Evolutionary conservation across 2,888 invertebrate genomes (phyloP), one percentile per base, ranked within the genome.

Genomic region (Priocnemis perturbator): DNA sequence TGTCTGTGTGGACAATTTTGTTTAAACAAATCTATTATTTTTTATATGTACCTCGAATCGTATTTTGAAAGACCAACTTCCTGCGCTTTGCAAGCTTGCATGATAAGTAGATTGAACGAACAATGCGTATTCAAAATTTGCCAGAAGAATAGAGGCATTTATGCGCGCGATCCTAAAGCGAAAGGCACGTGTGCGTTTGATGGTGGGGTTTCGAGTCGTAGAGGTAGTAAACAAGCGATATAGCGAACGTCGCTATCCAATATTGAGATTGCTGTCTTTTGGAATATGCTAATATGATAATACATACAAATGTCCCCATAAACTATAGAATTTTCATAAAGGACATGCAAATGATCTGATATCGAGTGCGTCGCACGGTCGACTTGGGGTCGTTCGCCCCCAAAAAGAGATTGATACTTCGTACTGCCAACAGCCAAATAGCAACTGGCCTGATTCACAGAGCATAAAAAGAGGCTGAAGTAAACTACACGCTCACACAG

Each of bases 291-390:
- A 89, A 89, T 89, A 84, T 77, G 85, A 87, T 89, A 89, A 89
- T 88, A 88, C 87, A 89, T 88, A 88, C 86, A 84, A 89, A 89
- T 89, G 87, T 82, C 81, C 82, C 87, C 86, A 88, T 88, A 88
- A 88, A 88, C 88, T 88, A 88, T 88, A 88, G 89, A 88, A 88
- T 88, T 88, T 89, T 88, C 87, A 88, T 89, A 88, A 88, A 88
- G 83, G 83, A 87, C 85, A 89, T 88, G 88, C 89, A 89, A 89
- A 89, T 88, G 81, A 78, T 77, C 79, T 82, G 86, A 86, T 88
- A 88, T 89, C 87, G 87, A 85, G 83, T 83, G 74, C 66, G 75
- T 75, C 67, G 65, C 73, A 59, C 61, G 74, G 61, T 58, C 68
- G 57, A 60, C 45, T 44, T 61, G 63, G 73, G 78, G 73, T 77